phyloP scores from a whole-genome alignment of 2,797 vertebrate species.

The Benthosema pterotum region DNA sequence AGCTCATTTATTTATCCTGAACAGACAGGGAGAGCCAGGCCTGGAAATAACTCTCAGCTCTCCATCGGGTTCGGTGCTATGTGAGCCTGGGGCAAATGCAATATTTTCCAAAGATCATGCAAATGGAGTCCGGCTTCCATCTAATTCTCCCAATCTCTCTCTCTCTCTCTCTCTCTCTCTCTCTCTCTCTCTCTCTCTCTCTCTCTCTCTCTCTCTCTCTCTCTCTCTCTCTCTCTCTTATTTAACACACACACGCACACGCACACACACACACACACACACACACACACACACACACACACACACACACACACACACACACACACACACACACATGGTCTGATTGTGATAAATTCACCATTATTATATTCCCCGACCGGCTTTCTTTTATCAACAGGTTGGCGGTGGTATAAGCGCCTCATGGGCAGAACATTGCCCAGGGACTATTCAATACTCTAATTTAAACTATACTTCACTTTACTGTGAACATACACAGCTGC shows the following conservation, averaged over 20 bases:
- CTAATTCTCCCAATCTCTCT: constrained; percentile 28
- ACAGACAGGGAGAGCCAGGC: constrained; percentile 32
- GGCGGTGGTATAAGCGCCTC: background rate
- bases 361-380: constrained; percentile 19
- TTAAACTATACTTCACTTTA: constrained; percentile 7
- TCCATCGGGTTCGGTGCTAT: constrained; percentile 29
- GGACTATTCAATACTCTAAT: background rate
- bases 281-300: background rate
- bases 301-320: background rate
- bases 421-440: background rate
- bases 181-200: background rate
- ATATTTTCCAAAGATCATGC: constrained; percentile 57
- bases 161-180: constrained; percentile 12
- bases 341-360: constrained; percentile 16
- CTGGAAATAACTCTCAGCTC: constrained; percentile 37
- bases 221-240: background rate
- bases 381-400: constrained; percentile 20
- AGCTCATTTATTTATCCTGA: constrained; percentile 60
- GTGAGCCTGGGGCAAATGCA: constrained; percentile 45
- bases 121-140: constrained; percentile 45
- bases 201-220: constrained; percentile 12
- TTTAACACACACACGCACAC: background rate
- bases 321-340: background rate
- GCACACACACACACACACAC: background rate
- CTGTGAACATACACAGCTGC: background rate